Evolutionary conservation across 2,113 vertebrate genomes (phyloP).

Genomic region (Festucalex cinctus): DNA sequence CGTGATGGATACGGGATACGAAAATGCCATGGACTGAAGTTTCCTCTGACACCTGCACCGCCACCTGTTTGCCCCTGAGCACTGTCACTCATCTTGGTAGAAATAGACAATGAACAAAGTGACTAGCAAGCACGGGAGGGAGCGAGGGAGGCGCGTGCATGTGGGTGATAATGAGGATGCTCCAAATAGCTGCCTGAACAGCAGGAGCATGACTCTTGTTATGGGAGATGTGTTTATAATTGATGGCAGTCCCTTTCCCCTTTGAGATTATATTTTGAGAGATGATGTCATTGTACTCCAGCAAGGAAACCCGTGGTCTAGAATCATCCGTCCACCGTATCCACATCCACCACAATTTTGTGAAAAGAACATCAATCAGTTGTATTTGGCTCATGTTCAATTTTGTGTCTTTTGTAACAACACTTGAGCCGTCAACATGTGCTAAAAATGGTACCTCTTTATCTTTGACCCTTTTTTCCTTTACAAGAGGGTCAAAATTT

Average conservation of each 20-base stretch:
- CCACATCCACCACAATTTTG: background rate
- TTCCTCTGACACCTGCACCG: background rate
- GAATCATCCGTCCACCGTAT: too few species aligned
- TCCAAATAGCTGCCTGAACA: constrained; percentile 36
- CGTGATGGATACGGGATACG: background rate
- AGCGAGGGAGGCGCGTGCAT: constrained; percentile 2
- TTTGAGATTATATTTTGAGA: background rate
- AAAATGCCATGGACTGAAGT: background rate
- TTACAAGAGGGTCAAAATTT: background rate
- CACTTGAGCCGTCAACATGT: background rate
- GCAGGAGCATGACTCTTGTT: constrained; percentile 25
- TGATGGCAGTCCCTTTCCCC: background rate
- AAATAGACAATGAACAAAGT: constrained; percentile 21
- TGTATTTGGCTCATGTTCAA: background rate
- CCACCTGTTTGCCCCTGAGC: constrained; percentile 15
- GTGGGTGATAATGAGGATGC: constrained; percentile 30
- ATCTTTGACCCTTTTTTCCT: background rate
- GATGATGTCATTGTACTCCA: constrained; percentile 12
- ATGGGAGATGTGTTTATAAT: constrained; percentile 20
- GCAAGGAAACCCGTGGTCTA: background rate
- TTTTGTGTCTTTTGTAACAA: background rate
- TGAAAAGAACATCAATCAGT: background rate
- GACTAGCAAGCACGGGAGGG: constrained; percentile 10
- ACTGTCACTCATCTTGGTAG: constrained; percentile 14
- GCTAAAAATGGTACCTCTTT: background rate